Base-by-base conservation (phyloP, 1,140 invertebrate genomes). In the Micrasema minimum region DNA sequence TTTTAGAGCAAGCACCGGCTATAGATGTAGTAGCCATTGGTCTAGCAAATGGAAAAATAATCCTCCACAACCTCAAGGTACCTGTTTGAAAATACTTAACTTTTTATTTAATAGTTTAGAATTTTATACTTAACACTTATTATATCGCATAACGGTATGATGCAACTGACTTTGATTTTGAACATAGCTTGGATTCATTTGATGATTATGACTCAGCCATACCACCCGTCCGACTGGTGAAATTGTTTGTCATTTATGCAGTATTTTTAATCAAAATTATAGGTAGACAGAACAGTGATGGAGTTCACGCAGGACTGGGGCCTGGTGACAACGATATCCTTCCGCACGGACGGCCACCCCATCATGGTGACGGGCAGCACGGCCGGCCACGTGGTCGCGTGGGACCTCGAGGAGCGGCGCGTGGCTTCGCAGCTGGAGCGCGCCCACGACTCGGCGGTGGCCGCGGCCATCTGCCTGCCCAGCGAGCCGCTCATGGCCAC, bases 281-380 rank as follows among this genome's bases (percentile, higher is more conserved):
- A 31, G 26, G 26, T 83, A 78, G 94, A 99, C 82, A 87, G 94
- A 79, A 92, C 89, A 2, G 71, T 98, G 1, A 91, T 98, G 84
- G 90, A 92, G 66, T 93, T 99, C 77, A 85, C 87, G 12, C 96
- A 99, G 86, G 95, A 97, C 66, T 98, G 95, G 93, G 96, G 96
- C n/a, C 83, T 88, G 14, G 90, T 98, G 0, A 94, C 91, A 9
- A 85, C 87, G 7, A 88, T 99, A 38, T 88, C 92, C 11, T 99
- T 99, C 79, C 18, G 96, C 76, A 92, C 92, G 41, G 96, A 99
- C 84, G 93, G 90, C 1, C 85, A 89, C 57, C 91, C 93, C 0
- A 89, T 97, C 6, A 93, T 99, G 92, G 89, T 93, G 0, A 92
- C 94, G 35, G 93, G 93, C 9, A 95, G 90, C 82, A 77, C 86